phyloP scores from a whole-genome alignment of 2,797 vertebrate species.

The Gorsachius magnificus region DNA sequence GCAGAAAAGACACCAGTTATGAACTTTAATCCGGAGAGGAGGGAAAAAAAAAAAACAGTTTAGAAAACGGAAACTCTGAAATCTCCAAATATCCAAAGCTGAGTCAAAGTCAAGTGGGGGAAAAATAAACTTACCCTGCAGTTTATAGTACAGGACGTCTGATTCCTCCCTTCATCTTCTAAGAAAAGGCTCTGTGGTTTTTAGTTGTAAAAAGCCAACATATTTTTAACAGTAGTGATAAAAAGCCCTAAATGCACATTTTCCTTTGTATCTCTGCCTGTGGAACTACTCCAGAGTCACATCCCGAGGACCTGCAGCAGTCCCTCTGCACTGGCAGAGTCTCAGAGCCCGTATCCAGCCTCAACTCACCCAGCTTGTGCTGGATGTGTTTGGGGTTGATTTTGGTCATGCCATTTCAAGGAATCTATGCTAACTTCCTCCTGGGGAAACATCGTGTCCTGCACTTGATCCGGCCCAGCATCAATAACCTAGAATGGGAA shows the following conservation, averaged over 20 bases:
- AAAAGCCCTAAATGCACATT: background rate
- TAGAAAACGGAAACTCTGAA: background rate
- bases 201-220: background rate
- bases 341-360: background rate
- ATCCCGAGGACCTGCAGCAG: background rate
- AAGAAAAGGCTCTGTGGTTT: background rate
- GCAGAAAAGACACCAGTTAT: background rate
- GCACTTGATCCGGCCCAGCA: background rate
- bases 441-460: fast-evolving
- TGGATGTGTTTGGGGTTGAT: background rate
- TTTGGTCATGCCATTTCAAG: background rate
- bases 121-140: background rate
- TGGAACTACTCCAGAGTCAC: background rate
- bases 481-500: background rate
- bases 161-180: background rate
- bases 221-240: background rate
- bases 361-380: background rate
- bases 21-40: background rate
- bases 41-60: background rate
- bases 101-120: background rate
- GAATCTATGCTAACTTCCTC: background rate
- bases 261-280: background rate
- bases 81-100: background rate
- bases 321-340: background rate
- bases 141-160: background rate